A percentile compares a stretch with the other conserved stretches of the same genome.
These are phyloP conservation scores for Enteromius radiatus DNA, from an alignment of 2,797 vertebrate genomes.

Conservation along the genomic window DNA sequence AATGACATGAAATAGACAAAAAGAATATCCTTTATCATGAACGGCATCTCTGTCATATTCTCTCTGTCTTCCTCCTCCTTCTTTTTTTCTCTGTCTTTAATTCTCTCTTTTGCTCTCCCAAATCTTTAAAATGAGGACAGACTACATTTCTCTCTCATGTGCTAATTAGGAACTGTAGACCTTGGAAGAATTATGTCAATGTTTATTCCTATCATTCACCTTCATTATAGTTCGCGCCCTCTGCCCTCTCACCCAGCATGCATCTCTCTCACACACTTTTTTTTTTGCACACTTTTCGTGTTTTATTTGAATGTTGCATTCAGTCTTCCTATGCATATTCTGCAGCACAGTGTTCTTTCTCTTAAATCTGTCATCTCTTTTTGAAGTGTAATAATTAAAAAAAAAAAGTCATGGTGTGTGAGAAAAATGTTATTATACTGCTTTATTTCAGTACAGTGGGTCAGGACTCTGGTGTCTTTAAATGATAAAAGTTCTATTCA, in stretches of 20 bases:
- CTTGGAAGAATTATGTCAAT: slow-evolving; percentile 44
- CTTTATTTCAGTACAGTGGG: slow-evolving; percentile 78
- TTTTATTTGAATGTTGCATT: slow-evolving; percentile 14
- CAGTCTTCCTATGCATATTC: neutral
- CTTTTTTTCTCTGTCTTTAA: slow-evolving; percentile 22
- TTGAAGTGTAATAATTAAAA: slow-evolving; percentile 72
- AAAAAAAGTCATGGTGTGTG: slow-evolving; percentile 81
- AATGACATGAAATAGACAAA: slow-evolving; percentile 16
- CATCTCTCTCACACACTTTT: slow-evolving; percentile 26
- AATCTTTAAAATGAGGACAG: slow-evolving; percentile 40
- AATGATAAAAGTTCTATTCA: slow-evolving; percentile 85
- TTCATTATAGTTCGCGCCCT: slow-evolving; percentile 37
- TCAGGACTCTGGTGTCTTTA: slow-evolving; percentile 83
- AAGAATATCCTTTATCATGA: slow-evolving; percentile 10
- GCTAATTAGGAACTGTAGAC: slow-evolving; percentile 48
- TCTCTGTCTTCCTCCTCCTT: neutral
- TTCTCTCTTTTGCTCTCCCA: slow-evolving; percentile 25
- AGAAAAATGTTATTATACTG: slow-evolving; percentile 80
- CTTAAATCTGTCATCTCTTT: slow-evolving; percentile 61
- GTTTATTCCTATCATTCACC: slow-evolving; percentile 47
- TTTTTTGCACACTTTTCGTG: neutral
- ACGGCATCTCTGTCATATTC: slow-evolving; percentile 22
- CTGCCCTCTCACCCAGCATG: slow-evolving; percentile 48
- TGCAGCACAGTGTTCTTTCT: neutral
- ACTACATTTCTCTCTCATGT: slow-evolving; percentile 23